Base-by-base conservation (phyloP, 2,888 invertebrate genomes). In the Gisinianus flammeolus region DNA sequence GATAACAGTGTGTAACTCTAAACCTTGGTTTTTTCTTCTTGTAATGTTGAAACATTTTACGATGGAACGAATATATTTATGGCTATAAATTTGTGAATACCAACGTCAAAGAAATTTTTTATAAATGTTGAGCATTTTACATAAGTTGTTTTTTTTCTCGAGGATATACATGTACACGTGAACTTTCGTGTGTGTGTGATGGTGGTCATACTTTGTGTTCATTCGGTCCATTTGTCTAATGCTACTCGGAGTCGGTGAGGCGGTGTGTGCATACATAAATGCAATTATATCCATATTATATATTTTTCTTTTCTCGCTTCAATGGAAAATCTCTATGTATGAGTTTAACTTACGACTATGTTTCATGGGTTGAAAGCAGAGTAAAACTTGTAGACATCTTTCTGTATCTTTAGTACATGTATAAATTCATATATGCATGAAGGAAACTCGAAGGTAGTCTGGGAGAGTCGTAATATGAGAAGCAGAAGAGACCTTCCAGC, bases 191-290 rank as follows among this genome's bases (percentile, higher is more conserved):
- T 10, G 26, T 58, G 19, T 6, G 24, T 56, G 5, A 10, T 5
- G 22, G 26, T 19, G 22, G 26, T 58, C 26, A 24, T 58, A 6
- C 30, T 26, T 64, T 64, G 64, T 64, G 64, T 28, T 64, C 26
- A 64, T 64, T 26, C 64, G 30, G 26, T 64, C 64, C 64, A 64
- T 64, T 64, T 64, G 64, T 64, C 64, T 64, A 64, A 64, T 64
- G 26, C 16, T 28, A 26, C 28, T 64, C 30, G 16, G 8, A 58
- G 26, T 64, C 28, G 8, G 2, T 44, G 19, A 4, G 19, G 44
- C 8, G 44, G 2, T 44, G 44, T 12, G 19, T 44, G 44, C 44
- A 44, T 19, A 44, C 44, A 44, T 44, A 44, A 64, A 64, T 64
- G 16, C 64, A 64, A 64, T 64, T 64, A 64, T 26, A 64, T 64